Percentiles rank a stretch among this genome's conserved stretches.
Conservation (phyloP, 2,888 invertebrate genomes). For the Drosophila anomalata region DNA sequence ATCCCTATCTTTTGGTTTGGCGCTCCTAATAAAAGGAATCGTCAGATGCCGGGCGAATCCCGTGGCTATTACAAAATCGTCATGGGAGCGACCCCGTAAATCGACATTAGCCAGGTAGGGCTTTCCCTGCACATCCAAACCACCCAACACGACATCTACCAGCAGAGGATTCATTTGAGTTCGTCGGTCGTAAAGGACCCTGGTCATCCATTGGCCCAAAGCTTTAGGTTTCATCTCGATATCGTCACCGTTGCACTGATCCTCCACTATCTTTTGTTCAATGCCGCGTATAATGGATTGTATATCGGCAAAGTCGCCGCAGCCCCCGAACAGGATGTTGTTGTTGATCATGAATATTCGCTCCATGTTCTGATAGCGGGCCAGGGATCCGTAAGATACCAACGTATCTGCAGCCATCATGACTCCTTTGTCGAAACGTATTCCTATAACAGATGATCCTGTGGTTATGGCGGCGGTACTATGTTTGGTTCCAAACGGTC, state of each 20-base stretch:
- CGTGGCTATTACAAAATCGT: slow-evolving; percentile 93
- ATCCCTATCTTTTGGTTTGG: slow-evolving; percentile 85
- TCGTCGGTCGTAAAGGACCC: slow-evolving; percentile 95
- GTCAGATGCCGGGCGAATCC: slow-evolving; percentile 96
- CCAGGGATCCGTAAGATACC: slow-evolving; percentile 96
- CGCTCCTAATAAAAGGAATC: slow-evolving; percentile 92
- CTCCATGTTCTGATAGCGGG: slow-evolving; percentile 93
- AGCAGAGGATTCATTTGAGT: slow-evolving; percentile 97
- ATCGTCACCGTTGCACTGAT: slow-evolving; percentile 95
- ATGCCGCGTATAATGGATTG: slow-evolving; percentile 87
- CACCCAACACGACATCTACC: slow-evolving; percentile 97
- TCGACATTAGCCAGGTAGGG: slow-evolving; percentile 97
- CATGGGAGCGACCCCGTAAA: slow-evolving; percentile 96
- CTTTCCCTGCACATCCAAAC: slow-evolving; percentile 89
- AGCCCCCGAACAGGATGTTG: slow-evolving; percentile 93
- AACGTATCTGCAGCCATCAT: slow-evolving; percentile 96
- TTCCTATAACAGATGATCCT: slow-evolving; percentile 95
- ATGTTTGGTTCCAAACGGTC: slow-evolving; percentile 84
- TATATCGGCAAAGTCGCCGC: slow-evolving; percentile 98
- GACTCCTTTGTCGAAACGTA: slow-evolving; percentile 94
- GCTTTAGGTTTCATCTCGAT: slow-evolving; percentile 95
- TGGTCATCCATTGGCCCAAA: slow-evolving; percentile 96
- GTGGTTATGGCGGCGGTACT: slow-evolving; percentile 90
- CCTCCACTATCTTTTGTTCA: slow-evolving; percentile 89
- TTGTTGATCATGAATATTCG: slow-evolving; percentile 95